Evolutionary conservation across 2,888 invertebrate genomes (phyloP).

Genomic region (Hydropsyche betteni): DNA sequence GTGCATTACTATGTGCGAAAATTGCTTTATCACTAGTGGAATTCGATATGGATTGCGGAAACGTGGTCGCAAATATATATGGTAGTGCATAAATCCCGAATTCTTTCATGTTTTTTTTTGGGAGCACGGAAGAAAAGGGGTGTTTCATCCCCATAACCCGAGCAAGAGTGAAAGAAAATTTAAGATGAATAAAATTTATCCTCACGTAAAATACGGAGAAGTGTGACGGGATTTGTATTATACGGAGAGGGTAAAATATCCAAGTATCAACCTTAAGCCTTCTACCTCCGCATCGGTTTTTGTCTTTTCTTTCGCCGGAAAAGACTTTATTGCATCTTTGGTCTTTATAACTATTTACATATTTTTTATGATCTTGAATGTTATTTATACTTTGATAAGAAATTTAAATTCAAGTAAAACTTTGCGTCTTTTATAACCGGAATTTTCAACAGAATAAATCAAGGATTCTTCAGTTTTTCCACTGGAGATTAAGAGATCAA

Average conservation of each 20-base stretch:
- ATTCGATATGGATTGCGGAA: no score
- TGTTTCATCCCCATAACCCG: not conserved
- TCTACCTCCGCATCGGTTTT: constrained; percentile 2
- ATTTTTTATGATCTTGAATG: no score
- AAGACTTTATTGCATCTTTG: not conserved
- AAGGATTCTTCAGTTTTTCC: no score
- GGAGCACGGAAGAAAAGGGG: not conserved
- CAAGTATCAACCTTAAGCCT: constrained; percentile 19
- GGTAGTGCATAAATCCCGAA: not conserved
- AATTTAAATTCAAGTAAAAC: no score
- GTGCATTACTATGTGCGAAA: no score
- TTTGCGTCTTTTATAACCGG: no score
- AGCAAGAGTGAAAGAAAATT: constrained; percentile 11
- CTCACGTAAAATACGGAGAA: constrained; percentile 29
- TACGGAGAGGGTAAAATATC: constrained; percentile 17
- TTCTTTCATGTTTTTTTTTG: not conserved
- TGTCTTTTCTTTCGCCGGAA: constrained; percentile 9
- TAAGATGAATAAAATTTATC: constrained; percentile 28
- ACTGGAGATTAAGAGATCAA: no score
- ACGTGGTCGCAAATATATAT: not conserved
- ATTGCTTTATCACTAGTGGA: no score
- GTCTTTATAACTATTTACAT: not conserved
- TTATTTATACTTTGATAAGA: no score
- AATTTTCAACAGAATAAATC: no score
- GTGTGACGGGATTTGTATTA: constrained; percentile 24